These are phyloP conservation scores for Drosophila suzukii DNA, from an alignment of 1,140 invertebrate genomes.

Conservation along the genomic window DNA sequence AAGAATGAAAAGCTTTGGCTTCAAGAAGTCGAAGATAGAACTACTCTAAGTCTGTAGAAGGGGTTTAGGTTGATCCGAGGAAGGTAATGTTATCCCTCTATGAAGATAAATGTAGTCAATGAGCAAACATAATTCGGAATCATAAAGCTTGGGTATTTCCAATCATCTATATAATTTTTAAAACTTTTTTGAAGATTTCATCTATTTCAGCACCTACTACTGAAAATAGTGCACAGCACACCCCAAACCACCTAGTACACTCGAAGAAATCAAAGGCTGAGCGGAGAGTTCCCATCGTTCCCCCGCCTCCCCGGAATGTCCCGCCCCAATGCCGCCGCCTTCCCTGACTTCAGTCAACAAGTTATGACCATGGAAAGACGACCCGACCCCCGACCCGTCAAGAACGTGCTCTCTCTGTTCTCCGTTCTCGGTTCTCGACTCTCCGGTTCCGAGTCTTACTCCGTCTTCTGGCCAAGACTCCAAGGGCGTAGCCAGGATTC, in stretches of 20 bases:
- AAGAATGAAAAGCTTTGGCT: slow-evolving; percentile 34
- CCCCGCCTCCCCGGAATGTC: slow-evolving; percentile 17
- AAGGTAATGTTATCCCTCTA: too few relatives aligned
- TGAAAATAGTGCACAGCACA: not conserved
- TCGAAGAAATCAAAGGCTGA: slow-evolving; percentile 64
- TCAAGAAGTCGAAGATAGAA: slow-evolving; percentile 29
- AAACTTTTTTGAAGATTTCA: not conserved
- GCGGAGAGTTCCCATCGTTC: slow-evolving; percentile 45
- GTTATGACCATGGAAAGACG: slow-evolving; percentile 61
- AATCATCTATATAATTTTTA: too few relatives aligned
- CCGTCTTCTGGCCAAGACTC: slow-evolving; percentile 8
- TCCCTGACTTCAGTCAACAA: slow-evolving; percentile 43
- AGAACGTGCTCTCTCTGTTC: slow-evolving; percentile 50
- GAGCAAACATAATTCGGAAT: too few relatives aligned
- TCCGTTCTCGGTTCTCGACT: slow-evolving; percentile 14
- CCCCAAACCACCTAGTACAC: slow-evolving; percentile 50
- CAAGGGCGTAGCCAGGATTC: slow-evolving; percentile 3
- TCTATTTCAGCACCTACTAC: not conserved
- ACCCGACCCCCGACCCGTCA: slow-evolving; percentile 56
- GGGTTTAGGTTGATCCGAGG: not conserved
- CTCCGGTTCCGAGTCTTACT: slow-evolving; percentile 5
- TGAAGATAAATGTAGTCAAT: too few relatives aligned
- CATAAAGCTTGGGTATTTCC: too few relatives aligned
- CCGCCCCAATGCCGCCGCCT: not conserved
- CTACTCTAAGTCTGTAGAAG: slow-evolving; percentile 10